These are phyloP conservation scores for Malurus elegans DNA, from an alignment of 2,113 vertebrate species.

Conservation along the genomic window DNA sequence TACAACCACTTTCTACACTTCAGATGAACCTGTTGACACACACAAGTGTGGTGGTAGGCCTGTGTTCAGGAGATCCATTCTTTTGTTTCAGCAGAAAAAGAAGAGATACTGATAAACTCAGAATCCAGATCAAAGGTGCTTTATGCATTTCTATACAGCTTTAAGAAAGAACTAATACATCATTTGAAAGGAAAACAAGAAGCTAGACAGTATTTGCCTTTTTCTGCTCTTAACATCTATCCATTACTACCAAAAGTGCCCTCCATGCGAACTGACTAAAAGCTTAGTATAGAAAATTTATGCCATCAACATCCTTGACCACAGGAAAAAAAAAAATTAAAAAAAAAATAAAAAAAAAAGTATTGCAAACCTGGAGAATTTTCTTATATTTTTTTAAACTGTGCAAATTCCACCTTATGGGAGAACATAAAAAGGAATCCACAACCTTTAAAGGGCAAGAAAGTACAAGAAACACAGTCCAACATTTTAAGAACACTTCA, in stretches of 20 bases:
- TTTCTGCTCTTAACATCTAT: background rate
- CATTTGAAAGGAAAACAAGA: background rate
- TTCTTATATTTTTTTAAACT: background rate
- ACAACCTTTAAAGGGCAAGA: background rate
- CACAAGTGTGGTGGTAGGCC: background rate
- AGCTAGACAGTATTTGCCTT: background rate
- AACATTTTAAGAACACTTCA: background rate
- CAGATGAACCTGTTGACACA: background rate
- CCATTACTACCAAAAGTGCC: background rate
- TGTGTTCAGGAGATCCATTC: background rate
- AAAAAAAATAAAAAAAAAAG: background rate
- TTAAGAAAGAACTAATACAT: background rate
- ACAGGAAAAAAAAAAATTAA: background rate
- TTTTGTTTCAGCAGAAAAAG: background rate
- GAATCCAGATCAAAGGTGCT: background rate
- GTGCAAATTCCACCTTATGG: background rate
- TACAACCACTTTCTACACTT: background rate
- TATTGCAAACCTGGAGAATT: background rate
- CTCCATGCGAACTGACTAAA: background rate
- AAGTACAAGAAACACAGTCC: background rate
- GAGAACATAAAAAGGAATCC: background rate
- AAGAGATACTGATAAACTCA: background rate
- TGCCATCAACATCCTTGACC: background rate
- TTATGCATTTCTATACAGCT: background rate
- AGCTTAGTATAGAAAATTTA: background rate